Conservation (phyloP, 1,140 invertebrate genomes). For the Calliopsis andreniformis region DNA sequence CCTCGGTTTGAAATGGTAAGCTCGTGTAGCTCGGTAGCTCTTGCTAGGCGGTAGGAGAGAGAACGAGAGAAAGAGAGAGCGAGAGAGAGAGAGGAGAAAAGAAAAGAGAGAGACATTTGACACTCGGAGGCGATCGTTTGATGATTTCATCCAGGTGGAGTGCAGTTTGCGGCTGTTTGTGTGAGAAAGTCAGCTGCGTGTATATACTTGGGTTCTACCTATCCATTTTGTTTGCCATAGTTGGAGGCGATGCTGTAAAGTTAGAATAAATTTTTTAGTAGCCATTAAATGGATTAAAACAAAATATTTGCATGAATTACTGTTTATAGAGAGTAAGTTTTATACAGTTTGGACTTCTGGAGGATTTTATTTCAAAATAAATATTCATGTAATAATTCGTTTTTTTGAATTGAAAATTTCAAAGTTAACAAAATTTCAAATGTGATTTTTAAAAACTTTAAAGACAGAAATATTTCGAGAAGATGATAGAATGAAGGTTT, state of each 20-base stretch:
- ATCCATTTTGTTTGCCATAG: conserved; percentile 45
- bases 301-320: background rate
- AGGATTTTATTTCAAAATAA: background rate
- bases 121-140: conserved; percentile 76
- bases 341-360: background rate
- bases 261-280: conserved; percentile 2
- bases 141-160: conserved; percentile 77
- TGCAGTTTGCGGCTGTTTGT: conserved; percentile 81
- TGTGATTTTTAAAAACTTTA: background rate
- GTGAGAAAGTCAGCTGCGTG: conserved; percentile 78
- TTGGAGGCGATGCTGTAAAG: conserved; percentile 29
- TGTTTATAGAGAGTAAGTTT: background rate
- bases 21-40: conserved; percentile 81
- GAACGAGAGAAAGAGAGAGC: conserved; percentile 24
- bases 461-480: background rate
- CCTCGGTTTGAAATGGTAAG: conserved; percentile 82
- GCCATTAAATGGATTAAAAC: background rate
- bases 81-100: conserved; percentile 14
- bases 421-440: background rate
- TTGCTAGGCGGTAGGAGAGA: conserved; percentile 79
- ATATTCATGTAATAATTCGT: background rate
- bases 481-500: background rate
- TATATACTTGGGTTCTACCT: conserved; percentile 70
- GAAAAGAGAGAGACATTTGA: conserved; percentile 74
- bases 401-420: background rate